phyloP scores from a whole-genome alignment of 2,888 invertebrate species.

The Rapana venosa region DNA sequence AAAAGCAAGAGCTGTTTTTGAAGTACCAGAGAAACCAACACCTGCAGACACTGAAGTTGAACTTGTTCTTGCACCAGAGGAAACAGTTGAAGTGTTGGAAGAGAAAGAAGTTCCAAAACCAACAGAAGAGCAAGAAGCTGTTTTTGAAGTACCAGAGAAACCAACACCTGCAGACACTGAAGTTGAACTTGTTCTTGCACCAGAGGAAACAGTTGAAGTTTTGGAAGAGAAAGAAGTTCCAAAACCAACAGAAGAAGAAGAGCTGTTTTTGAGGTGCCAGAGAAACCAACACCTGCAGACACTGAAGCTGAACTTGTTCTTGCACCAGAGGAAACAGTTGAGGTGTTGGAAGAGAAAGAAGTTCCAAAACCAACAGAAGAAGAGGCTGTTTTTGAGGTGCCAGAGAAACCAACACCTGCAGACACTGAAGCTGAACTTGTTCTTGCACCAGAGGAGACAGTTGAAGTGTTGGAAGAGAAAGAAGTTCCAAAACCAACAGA shows the following conservation, averaged over 20 bases:
- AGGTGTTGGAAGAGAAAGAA: slow-evolving; percentile 80
- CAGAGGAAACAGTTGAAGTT: slow-evolving; percentile 44
- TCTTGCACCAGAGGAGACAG: slow-evolving; percentile 61
- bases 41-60: slow-evolving; percentile 78
- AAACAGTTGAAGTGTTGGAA: slow-evolving; percentile 57
- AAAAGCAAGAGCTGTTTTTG: slow-evolving; percentile 48
- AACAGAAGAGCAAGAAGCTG: slow-evolving; percentile 79
- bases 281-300: slow-evolving; percentile 72
- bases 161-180: slow-evolving; percentile 82
- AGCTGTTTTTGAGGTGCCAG: slow-evolving; percentile 77
- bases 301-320: slow-evolving; percentile 65
- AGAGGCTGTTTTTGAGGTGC: neutral
- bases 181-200: slow-evolving; percentile 48
- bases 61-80: too few species aligned
- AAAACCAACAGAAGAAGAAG: slow-evolving; percentile 65
- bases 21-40: slow-evolving; percentile 75
- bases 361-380: slow-evolving; percentile 12
- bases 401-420: neutral
- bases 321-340: slow-evolving; percentile 41
- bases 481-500: neutral
- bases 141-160: slow-evolving; percentile 32
- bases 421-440: slow-evolving; percentile 14
- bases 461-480: slow-evolving; percentile 54
- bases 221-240: slow-evolving; percentile 31
- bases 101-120: slow-evolving; percentile 76